These are phyloP conservation scores for Enteromius viviparus DNA, from an alignment of 2,797 vertebrate species.

Conservation along the genomic window DNA sequence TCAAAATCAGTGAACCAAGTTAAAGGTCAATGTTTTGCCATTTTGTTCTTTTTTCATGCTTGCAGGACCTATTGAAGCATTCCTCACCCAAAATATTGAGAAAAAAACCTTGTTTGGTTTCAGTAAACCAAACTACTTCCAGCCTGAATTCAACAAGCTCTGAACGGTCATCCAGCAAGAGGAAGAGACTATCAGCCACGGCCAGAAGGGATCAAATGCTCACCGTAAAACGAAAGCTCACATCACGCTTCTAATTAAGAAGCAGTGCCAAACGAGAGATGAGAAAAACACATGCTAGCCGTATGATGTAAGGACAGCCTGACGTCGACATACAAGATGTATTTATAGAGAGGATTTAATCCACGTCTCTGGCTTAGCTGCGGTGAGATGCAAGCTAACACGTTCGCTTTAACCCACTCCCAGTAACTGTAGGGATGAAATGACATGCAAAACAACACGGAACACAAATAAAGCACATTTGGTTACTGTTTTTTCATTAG, in stretches of 20 bases:
- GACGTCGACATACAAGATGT: constrained; percentile 73
- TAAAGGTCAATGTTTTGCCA: background rate
- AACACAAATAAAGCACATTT: background rate
- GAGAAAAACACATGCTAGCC: constrained; percentile 33
- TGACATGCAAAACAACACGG: constrained; percentile 18
- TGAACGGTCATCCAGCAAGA: constrained; percentile 17
- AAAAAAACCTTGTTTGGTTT: too few relatives aligned
- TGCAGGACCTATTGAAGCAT: background rate
- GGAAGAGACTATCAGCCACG: constrained; percentile 21
- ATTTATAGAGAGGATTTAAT: constrained; percentile 82
- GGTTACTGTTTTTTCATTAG: background rate
- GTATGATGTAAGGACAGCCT: constrained; percentile 56
- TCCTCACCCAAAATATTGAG: too few relatives aligned
- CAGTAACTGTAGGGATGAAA: constrained; percentile 30
- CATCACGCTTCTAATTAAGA: constrained; percentile 80
- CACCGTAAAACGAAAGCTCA: constrained; percentile 61
- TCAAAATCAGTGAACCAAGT: background rate
- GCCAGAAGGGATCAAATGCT: constrained; percentile 53
- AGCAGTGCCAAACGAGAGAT: constrained; percentile 70
- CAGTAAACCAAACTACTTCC: background rate
- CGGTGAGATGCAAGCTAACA: constrained; percentile 70
- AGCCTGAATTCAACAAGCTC: constrained; percentile 9
- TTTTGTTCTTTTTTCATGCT: background rate
- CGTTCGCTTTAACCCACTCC: constrained; percentile 52
- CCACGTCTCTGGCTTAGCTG: constrained; percentile 74